Conservation (phyloP, 2,113 vertebrate genomes). For the Oryzias curvinotus region DNA sequence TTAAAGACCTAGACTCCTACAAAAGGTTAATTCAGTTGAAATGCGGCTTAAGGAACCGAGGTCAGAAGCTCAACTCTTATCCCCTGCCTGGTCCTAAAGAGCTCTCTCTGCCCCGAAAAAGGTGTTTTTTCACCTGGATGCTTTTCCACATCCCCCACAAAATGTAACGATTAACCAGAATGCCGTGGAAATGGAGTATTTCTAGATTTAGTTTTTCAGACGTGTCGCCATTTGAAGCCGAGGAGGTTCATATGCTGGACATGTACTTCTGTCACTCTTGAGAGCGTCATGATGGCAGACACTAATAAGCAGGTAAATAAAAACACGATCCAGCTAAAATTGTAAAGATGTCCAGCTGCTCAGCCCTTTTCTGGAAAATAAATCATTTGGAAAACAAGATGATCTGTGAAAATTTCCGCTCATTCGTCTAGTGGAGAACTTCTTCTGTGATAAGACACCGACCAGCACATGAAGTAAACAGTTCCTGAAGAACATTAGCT, state of each 20-base stretch:
- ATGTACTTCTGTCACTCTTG: constrained; percentile 1
- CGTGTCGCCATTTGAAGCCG: neutral
- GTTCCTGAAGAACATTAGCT: constrained; percentile 62
- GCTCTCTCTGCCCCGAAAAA: constrained; percentile 10
- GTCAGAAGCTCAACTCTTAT: constrained; percentile 36
- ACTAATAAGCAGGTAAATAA: constrained; percentile 25
- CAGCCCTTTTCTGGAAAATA: constrained; percentile 17
- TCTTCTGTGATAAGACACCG: constrained; percentile 42
- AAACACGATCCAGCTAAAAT: constrained; percentile 27
- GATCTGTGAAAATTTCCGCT: constrained; percentile 20
- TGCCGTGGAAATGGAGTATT: neutral
- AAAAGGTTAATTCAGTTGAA: too few relatives aligned
- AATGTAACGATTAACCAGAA: constrained; percentile 4
- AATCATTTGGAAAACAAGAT: constrained; percentile 39
- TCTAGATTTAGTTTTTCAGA: neutral
- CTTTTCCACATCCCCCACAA: constrained; percentile 3
- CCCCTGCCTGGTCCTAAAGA: constrained; percentile 29
- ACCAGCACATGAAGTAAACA: constrained; percentile 57
- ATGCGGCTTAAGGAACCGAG: constrained; percentile 16
- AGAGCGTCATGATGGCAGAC: constrained; percentile 10
- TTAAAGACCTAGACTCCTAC: too few relatives aligned
- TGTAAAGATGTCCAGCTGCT: constrained; percentile 40
- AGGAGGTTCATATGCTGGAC: neutral
- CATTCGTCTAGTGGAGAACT: constrained; percentile 42
- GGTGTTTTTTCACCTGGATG: constrained; percentile 20